Conservation (phyloP, 2,888 invertebrate species). For the Agriopis marginaria region DNA sequence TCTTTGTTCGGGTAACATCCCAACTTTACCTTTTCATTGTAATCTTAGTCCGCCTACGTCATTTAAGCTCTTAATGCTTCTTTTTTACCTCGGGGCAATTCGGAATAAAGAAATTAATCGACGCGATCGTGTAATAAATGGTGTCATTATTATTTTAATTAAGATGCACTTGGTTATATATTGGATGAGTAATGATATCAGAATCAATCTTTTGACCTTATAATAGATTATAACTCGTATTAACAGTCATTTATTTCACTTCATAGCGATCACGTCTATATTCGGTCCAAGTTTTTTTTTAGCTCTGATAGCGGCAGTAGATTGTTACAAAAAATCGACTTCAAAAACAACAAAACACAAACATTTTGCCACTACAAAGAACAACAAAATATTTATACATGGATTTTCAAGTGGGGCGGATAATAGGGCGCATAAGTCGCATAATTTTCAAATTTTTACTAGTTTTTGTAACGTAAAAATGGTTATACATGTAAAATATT, state of each 20-base stretch:
- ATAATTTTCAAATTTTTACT: too few relatives aligned
- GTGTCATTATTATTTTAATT: constrained; percentile 56
- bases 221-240: constrained; percentile 42
- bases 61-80: constrained; percentile 20
- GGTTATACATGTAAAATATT: too few relatives aligned
- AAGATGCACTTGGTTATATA: constrained; percentile 46
- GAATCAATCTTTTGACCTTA: constrained; percentile 47
- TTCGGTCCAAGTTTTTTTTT: background rate
- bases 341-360: too few relatives aligned
- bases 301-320: background rate
- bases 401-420: too few relatives aligned
- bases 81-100: constrained; percentile 45
- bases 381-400: too few relatives aligned
- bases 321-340: too few relatives aligned
- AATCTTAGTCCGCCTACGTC: constrained; percentile 31
- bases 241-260: constrained; percentile 43
- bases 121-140: constrained; percentile 50
- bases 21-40: constrained; percentile 11
- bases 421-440: too few relatives aligned
- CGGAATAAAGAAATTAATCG: constrained; percentile 58
- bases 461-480: too few relatives aligned
- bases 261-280: constrained; percentile 10
- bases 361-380: too few relatives aligned
- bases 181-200: constrained; percentile 48
- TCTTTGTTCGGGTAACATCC: constrained; percentile 51